Evolutionary conservation across 2,797 vertebrate genomes (phyloP).

Genomic region (Sebastes minor): DNA sequence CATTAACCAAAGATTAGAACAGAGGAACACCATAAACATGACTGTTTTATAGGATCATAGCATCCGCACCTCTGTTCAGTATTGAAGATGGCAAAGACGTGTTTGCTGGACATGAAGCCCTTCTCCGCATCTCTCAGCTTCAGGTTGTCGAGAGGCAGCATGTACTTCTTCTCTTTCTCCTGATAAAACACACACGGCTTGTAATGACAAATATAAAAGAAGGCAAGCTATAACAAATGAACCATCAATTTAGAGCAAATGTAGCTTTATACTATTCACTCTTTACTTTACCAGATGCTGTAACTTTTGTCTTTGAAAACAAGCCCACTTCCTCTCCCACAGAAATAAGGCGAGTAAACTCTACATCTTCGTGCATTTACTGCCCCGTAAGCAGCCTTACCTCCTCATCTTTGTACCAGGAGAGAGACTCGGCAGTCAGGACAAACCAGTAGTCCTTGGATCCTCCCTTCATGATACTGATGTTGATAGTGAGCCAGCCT

Average conservation of each 20-base stretch:
- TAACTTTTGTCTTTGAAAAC: neutral
- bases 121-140: slow-evolving; percentile 97
- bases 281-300: neutral
- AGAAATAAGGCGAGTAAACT: neutral
- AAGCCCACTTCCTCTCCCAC: neutral
- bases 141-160: slow-evolving; percentile 97
- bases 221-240: neutral
- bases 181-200: slow-evolving; percentile 54
- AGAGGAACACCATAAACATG: neutral
- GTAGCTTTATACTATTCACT: neutral
- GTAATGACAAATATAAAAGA: neutral
- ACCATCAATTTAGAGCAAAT: neutral
- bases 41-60: neutral
- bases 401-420: slow-evolving; percentile 99
- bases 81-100: slow-evolving; percentile 95
- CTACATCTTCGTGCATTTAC: neutral
- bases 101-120: slow-evolving; percentile 98
- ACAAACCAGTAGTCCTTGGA: slow-evolving; percentile 98
- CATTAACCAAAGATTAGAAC: neutral
- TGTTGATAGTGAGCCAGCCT: slow-evolving; percentile 97
- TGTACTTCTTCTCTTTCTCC: slow-evolving; percentile 99
- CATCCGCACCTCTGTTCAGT: slow-evolving; percentile 91
- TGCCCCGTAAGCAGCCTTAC: slow-evolving; percentile 65
- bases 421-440: slow-evolving; percentile 92
- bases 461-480: slow-evolving; percentile 98